Evolutionary conservation across 2,888 invertebrate genomes (phyloP), one percentile per base, ranked within the genome.

Genomic region (Drepana falcataria): DNA sequence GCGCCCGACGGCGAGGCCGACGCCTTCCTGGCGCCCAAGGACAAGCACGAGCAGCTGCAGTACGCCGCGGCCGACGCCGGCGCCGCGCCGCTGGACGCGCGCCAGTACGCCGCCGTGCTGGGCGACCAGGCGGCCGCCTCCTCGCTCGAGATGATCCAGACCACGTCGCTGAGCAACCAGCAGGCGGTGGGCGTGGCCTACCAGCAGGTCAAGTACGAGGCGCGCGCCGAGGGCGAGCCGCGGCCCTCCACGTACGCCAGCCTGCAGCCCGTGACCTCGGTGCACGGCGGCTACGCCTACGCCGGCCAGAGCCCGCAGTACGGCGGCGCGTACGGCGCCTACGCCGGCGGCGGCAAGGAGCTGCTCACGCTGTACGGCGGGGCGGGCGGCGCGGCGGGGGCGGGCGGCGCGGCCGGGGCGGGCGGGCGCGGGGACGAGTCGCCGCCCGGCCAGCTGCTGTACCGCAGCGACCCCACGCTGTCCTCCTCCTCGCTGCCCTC

Each of bases 381-480:
- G 35, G 73, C 64, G 34, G 85, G 87, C 58, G 79, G 76, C 52
- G 21, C 21, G 21, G 21, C 21, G 21, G 21, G 21, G 21, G 55
- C 55, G 35, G 48, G 52, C 35, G 58, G 64, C 55, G 49, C 69
- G 54, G 77, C 77, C 58, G 74, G 69, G 49, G 75, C 61, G 2
- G 64, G 68, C 41, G 79, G 77, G 55, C 83, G 87, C 34, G 90
- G 82, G 0, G 87, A 91, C 59, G 88, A 92, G 57, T 92, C 92
- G 33, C 92, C 93, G 3, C 93, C 93, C 0, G 87, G 87, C 2
- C 91, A 92, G 66, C 87, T 93, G 56, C 85, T 94, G 71, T 94
- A 93, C 77, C 93, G 94, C 63, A 91, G 91, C 58, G 94, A 94
- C 77, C 94, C 95, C n/a, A 94, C 94, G 51, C 83, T 95, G 52